Percentiles rank a stretch among this genome's conserved stretches.
phyloP scores from a whole-genome alignment of 2,888 invertebrate genomes.

The Gastrophysa polygoni region DNA sequence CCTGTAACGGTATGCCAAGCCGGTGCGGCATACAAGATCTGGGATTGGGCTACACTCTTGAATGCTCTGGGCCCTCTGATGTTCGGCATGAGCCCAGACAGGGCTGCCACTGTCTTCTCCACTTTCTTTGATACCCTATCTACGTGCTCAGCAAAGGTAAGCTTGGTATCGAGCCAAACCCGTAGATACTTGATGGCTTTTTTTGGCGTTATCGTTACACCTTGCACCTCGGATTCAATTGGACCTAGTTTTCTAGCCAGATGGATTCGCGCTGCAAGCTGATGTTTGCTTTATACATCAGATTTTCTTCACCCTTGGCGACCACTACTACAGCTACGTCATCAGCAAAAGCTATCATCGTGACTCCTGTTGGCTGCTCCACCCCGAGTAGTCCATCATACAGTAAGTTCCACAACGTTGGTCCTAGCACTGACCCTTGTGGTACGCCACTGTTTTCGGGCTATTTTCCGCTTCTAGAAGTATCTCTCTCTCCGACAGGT shows the following conservation, averaged over 20 bases:
- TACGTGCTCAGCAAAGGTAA: constrained; percentile 4
- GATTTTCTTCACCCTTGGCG: not conserved
- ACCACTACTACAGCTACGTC: constrained; percentile 12
- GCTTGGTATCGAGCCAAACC: too few species aligned
- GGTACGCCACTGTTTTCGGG: constrained; percentile 16
- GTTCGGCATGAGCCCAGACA: constrained; percentile 18
- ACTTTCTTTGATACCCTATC: constrained; percentile 7
- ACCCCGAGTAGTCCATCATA: constrained; percentile 13
- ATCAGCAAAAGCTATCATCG: constrained; percentile 16
- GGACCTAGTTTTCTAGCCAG: not conserved
- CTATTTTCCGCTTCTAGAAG: constrained; percentile 7
- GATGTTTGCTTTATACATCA: not conserved
- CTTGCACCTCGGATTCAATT: constrained; percentile 1
- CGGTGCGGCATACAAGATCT: constrained; percentile 8
- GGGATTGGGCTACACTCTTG: constrained; percentile 19
- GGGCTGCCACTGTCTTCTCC: constrained; percentile 9
- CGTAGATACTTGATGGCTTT: too few species aligned
- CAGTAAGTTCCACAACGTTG: constrained; percentile 17
- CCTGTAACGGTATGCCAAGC: not conserved
- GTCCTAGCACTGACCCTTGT: constrained; percentile 23
- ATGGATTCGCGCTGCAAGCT: too few species aligned
- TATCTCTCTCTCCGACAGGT: constrained; percentile 14
- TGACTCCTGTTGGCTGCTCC: constrained; percentile 12
- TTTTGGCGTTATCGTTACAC: not conserved
- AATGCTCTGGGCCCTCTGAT: constrained; percentile 13